Base-by-base conservation (phyloP, 2,113 vertebrate genomes). In the Cynocephalus volans region DNA sequence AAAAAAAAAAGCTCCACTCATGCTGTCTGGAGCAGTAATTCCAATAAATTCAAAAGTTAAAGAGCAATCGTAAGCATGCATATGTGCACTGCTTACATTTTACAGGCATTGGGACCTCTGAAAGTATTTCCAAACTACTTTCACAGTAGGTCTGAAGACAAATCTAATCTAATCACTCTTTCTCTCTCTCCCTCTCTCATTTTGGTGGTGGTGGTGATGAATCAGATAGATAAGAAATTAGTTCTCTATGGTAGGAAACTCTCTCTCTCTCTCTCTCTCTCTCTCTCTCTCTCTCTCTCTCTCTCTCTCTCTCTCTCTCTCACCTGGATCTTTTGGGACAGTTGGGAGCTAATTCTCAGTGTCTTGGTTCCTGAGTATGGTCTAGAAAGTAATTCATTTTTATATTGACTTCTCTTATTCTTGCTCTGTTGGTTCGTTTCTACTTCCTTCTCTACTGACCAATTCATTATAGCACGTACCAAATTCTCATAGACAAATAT, bases 401-500 rank as follows among this genome's bases (percentile, higher is more conserved):
- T 70, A 64, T 45, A 70, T 73, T 69, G n/a, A 60, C 28, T n/a
- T 73, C 45, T 72, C 6, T 89, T 77, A 24, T 83, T 83, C 69
- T 62, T 88, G 4, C 31, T 90, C 64, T 88, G 4, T 77, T 67
- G n/a, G 26, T 36, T 79, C 21, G 9, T 56, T 75, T 84, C 90
- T 73, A 41, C 33, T 65, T 95, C 26, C 9, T 52, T 86, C 58
- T 94, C 36, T 81, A 85, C 60, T 82, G 45, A 82, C 72, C 77
- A 70, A 28, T 70, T 92, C n/a, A 82, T 62, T 84, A 67, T 5
- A 70, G 58, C 52, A 92, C 26, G 65, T 41, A 54, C 26, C 23
- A 85, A 21, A 85, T 94, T 76, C 79, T 95, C 56, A 24, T 21
- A 88, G 33, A 62, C 23, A 90, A 85, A 86, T 77, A 86, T 72